Conservation (phyloP, 2,113 vertebrate species). For the Gallinago undulata region DNA sequence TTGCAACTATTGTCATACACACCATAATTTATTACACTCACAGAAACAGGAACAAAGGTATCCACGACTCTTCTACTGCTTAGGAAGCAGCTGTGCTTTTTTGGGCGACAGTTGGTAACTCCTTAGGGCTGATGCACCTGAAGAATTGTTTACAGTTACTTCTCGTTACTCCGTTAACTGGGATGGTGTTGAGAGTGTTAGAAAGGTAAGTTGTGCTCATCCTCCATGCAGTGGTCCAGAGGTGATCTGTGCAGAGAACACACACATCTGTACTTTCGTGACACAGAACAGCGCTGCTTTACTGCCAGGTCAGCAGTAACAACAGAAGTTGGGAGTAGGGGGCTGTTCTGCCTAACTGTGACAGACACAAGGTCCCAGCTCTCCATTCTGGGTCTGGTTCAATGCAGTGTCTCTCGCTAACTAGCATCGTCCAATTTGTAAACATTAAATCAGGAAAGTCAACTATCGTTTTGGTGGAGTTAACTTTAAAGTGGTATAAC, state of each 20-base stretch:
- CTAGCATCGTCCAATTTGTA: neutral
- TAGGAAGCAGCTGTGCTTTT: neutral
- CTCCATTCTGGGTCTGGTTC: neutral
- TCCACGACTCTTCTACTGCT: neutral
- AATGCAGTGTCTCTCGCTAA: neutral
- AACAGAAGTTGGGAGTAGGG: fast-evolving
- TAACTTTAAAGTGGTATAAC: neutral
- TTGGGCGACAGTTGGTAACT: neutral
- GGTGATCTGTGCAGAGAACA: neutral
- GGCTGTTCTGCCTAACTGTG: fast-evolving
- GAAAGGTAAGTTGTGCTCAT: neutral
- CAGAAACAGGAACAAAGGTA: neutral
- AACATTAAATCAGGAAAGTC: neutral
- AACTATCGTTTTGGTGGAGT: neutral
- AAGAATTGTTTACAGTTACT: neutral
- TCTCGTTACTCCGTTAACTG: neutral
- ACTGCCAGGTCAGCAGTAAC: neutral
- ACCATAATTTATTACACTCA: neutral
- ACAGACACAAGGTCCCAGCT: neutral
- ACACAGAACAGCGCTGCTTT: neutral
- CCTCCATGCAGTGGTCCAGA: fast-evolving
- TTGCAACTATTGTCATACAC: neutral
- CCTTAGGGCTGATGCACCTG: neutral
- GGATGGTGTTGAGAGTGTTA: neutral
- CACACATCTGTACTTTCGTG: neutral